phyloP scores from a whole-genome alignment of 2,888 invertebrate species.

The Pammene aurita region DNA sequence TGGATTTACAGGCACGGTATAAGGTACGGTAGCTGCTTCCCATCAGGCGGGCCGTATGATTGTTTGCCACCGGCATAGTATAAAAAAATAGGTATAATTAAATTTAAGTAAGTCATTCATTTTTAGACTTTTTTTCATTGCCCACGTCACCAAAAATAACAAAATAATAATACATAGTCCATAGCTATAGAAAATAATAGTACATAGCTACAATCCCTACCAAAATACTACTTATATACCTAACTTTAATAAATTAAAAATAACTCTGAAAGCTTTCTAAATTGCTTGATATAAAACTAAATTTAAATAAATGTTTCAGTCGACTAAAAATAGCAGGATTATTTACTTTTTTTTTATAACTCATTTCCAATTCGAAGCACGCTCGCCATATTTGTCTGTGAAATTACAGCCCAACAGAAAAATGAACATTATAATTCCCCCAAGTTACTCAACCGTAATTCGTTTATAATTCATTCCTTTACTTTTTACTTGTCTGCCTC shows the following conservation, averaged over 20 bases:
- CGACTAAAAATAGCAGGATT: background rate
- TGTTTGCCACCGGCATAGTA: too few relatives aligned
- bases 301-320: background rate
- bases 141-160: too few relatives aligned
- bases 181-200: too few relatives aligned
- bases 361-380: conserved; percentile 42
- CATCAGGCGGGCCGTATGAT: too few relatives aligned
- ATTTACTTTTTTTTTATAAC: background rate
- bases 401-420: conserved; percentile 45
- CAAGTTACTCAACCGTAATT: conserved; percentile 35
- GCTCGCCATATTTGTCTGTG: conserved; percentile 46
- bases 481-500: conserved; percentile 33
- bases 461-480: conserved; percentile 34
- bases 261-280: background rate
- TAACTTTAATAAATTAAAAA: background rate
- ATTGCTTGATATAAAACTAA: conserved; percentile 5
- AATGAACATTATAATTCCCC: conserved; percentile 44
- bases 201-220: too few relatives aligned
- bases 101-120: too few relatives aligned
- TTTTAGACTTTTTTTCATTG: too few relatives aligned
- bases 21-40: too few relatives aligned
- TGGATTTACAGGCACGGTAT: too few relatives aligned
- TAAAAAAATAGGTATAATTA: too few relatives aligned
- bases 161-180: too few relatives aligned
- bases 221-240: too few relatives aligned